phyloP scores from a whole-genome alignment of 2,113 vertebrate species.

The Sakesphorus luctuosus region DNA sequence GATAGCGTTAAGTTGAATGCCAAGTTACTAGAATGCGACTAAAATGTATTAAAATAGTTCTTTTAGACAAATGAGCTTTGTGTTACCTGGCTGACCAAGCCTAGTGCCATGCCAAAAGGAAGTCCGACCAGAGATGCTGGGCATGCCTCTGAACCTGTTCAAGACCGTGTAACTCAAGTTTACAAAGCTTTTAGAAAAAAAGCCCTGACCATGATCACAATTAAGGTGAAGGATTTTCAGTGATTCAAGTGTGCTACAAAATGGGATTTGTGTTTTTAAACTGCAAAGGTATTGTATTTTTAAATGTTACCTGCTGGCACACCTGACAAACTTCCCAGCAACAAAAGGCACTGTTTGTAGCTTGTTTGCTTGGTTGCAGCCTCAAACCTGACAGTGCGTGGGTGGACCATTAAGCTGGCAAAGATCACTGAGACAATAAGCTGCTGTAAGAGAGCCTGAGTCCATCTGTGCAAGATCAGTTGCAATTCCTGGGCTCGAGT shows the following conservation, averaged over 20 bases:
- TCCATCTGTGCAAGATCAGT: background rate
- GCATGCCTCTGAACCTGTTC: background rate
- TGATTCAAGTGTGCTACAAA: background rate
- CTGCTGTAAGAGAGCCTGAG: background rate
- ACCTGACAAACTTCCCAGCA: background rate
- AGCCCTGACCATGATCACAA: fast-evolving
- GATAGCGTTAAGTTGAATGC: background rate
- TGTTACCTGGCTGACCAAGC: background rate
- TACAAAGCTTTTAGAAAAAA: background rate
- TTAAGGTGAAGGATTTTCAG: background rate
- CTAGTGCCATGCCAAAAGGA: background rate
- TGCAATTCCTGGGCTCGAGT: background rate
- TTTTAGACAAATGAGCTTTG: background rate
- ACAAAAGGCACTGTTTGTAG: background rate
- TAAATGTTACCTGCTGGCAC: background rate
- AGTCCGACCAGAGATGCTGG: background rate
- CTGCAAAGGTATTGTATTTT: background rate
- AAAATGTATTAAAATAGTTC: background rate
- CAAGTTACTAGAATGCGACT: background rate
- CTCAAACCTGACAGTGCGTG: background rate
- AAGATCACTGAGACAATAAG: background rate
- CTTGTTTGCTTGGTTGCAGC: background rate
- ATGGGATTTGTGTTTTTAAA: background rate
- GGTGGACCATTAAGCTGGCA: background rate
- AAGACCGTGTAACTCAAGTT: background rate